Evolutionary conservation across 2,797 vertebrate species (phyloP), one percentile per base, ranked within the genome.

Genomic region (Xenopus petersii): DNA sequence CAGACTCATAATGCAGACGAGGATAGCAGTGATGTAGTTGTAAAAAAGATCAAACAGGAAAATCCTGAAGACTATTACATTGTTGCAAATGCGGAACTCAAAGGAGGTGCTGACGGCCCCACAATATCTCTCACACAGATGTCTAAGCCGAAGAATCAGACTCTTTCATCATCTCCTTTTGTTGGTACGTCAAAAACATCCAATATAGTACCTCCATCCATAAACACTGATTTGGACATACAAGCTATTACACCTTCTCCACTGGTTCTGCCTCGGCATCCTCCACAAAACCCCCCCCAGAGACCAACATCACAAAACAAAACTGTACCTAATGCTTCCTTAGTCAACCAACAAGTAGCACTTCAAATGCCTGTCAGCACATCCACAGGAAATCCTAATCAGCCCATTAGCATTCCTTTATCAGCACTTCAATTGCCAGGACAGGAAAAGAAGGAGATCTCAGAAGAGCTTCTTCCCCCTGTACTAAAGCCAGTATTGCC

Each of bases 1-100:
- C 88, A 87, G 56, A 75, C 84, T 0, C 89, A 90, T 67, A 75
- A 84, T 0, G 80, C 86, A 0, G 88, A 89, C 0, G 83, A 80
- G 64, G 82, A 86, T 0, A 75, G 86, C 1, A 80, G 63, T 0
- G 92, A 94, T 15, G 85, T 88, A 10, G 84, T 90, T 7, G 86
- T 89, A 64, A 96, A 96, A 85, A 95, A 93, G 82, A 94, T 97
- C 79, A 97, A 96, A 82, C 93, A 94, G 79, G 94, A 97, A 83
- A 87, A 87, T 36, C 90, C 91, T 0, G 95, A 95, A 82, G 93
- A 94, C 81, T 94, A 92, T 81, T 94, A 94, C 60, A 91, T 92
- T 3, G 92, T 94, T 81, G 92, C 93, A 47, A 91, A 90, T 0
- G 88, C 91, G 0, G 92, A 94, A 83, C 84, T 92, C 47, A 89